These are phyloP conservation scores for Coreoperca whiteheadi DNA, from an alignment of 2,113 vertebrate genomes.

Conservation along the genomic window DNA sequence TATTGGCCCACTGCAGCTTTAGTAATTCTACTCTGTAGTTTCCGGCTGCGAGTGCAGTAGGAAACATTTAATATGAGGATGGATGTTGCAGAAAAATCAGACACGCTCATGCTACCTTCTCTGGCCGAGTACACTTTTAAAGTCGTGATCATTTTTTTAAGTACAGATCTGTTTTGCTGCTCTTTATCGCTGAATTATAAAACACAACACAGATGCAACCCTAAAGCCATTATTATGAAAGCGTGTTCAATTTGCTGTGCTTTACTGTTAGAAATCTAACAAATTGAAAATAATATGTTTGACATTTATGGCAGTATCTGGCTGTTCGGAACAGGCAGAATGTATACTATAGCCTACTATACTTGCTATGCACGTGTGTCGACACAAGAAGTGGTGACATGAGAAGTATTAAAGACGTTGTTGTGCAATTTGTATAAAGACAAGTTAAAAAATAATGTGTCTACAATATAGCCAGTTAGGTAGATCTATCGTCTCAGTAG, in stretches of 20 bases:
- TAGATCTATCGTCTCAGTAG: neutral
- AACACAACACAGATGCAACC: neutral
- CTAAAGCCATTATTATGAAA: neutral
- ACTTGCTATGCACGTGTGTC: too few species aligned
- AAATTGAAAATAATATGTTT: neutral
- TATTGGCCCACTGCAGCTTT: conserved; percentile 10
- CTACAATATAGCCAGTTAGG: neutral
- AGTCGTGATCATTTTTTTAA: neutral
- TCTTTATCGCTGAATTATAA: neutral
- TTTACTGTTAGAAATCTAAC: neutral
- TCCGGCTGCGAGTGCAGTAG: conserved; percentile 9
- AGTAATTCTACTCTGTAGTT: conserved; percentile 18
- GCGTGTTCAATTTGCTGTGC: too few species aligned
- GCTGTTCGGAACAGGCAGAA: neutral
- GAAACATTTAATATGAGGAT: conserved; percentile 13
- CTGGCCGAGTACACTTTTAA: neutral
- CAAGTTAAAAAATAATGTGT: too few species aligned
- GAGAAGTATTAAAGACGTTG: neutral
- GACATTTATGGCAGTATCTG: neutral
- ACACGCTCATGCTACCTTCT: neutral
- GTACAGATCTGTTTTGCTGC: neutral
- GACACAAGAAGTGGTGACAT: too few species aligned
- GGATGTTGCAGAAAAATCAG: neutral
- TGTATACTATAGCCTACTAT: too few species aligned
- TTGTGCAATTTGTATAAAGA: neutral